Evolutionary conservation across 2,113 vertebrate species (phyloP).

Genomic region (Microtus richardsoni): DNA sequence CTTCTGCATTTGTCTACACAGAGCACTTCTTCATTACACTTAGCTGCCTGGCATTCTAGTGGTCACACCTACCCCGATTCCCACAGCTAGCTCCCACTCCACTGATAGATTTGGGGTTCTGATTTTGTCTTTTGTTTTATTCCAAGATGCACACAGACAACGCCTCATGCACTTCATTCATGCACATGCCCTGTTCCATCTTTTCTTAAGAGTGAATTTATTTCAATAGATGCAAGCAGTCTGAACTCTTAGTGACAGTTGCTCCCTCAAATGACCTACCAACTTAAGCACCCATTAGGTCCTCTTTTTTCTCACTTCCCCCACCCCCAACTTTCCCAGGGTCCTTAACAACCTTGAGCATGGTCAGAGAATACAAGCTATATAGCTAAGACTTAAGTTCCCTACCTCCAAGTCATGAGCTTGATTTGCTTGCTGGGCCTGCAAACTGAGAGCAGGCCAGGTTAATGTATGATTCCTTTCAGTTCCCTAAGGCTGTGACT

Average conservation of each 20-base stretch:
- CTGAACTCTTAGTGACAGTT: constrained; percentile 9
- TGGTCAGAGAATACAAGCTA: not conserved
- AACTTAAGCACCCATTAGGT: constrained; percentile 10
- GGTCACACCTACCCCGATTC: not conserved
- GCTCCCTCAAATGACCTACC: not conserved
- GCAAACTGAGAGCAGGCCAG: not conserved
- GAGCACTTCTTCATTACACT: not conserved
- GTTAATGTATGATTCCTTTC: not conserved
- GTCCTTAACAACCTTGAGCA: not conserved
- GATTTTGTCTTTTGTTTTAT: constrained; percentile 6
- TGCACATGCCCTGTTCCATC: not conserved
- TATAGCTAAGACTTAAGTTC: not conserved
- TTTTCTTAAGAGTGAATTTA: constrained; percentile 5
- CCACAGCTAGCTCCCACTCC: not conserved
- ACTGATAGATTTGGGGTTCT: not conserved
- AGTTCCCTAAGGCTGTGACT: not conserved
- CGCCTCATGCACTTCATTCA: not conserved
- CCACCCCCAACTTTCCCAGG: not conserved
- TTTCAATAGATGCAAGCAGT: constrained; percentile 14
- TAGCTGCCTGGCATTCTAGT: not conserved
- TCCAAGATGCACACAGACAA: not conserved
- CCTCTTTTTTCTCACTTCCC: not conserved
- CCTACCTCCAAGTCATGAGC: not conserved
- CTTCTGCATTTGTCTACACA: not conserved
- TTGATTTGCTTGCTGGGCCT: not conserved